Evolutionary conservation across 2,113 vertebrate genomes (phyloP).

Genomic region (Nycticryphes semicollaris): DNA sequence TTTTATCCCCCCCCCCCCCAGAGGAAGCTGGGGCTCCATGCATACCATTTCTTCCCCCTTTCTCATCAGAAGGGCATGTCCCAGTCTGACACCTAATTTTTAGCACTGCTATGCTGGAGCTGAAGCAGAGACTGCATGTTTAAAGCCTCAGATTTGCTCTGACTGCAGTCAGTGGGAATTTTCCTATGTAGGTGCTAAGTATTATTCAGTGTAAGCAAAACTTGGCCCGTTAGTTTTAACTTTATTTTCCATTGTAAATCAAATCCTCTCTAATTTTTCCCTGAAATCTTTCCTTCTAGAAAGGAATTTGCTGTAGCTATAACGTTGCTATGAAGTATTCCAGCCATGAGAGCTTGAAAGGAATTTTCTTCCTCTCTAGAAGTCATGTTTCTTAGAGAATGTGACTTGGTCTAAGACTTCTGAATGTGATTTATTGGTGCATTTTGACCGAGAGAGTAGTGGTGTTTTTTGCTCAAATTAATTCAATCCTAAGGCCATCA

Average conservation of each 20-base stretch:
- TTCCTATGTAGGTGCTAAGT: conserved; percentile 63
- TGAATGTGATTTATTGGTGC: background rate
- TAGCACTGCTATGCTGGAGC: background rate
- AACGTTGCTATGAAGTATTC: background rate
- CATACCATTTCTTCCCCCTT: background rate
- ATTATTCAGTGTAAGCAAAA: conserved; percentile 57
- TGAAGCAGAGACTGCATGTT: background rate
- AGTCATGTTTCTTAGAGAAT: background rate
- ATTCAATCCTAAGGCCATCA: background rate
- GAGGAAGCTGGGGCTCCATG: background rate
- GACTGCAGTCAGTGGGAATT: conserved; percentile 53
- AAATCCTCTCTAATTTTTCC: conserved; percentile 35
- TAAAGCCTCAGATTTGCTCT: conserved; percentile 28
- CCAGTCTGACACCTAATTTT: conserved; percentile 48
- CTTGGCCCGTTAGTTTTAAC: background rate
- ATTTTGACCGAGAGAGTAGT: background rate
- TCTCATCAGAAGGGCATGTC: background rate
- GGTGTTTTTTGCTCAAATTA: background rate
- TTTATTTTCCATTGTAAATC: conserved; percentile 48
- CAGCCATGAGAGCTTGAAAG: background rate
- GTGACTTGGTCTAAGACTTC: background rate
- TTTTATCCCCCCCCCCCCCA: background rate
- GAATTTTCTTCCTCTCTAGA: background rate
- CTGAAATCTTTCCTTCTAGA: conserved; percentile 5
- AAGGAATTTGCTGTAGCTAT: conserved; percentile 7